A percentile compares a stretch with the other conserved stretches of the same genome.
Conservation (phyloP, 2,888 invertebrate genomes). For the Caenorhabditis auriculariae region DNA sequence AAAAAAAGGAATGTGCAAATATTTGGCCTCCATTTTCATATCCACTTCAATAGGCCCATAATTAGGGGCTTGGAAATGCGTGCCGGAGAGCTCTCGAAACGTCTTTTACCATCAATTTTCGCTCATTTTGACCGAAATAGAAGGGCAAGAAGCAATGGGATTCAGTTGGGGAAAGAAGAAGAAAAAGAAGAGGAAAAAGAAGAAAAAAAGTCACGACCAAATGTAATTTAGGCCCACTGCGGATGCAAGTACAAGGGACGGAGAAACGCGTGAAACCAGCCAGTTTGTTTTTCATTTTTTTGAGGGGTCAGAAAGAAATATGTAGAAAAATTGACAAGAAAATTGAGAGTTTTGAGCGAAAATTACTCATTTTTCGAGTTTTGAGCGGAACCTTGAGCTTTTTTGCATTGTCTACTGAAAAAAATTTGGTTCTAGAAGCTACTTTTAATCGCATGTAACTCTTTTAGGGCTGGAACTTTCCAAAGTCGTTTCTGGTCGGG, state of each 20-base stretch:
- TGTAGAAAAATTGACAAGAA: too few species aligned
- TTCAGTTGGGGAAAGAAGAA: not conserved
- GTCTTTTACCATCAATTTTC: not conserved
- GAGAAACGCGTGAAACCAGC: slow-evolving; percentile 39
- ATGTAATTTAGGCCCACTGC: slow-evolving; percentile 21
- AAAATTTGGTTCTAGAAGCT: too few species aligned
- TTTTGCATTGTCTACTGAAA: too few species aligned
- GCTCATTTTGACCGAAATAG: not conserved
- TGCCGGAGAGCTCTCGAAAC: not conserved
- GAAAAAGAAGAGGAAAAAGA: not conserved
- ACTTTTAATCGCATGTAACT: too few species aligned
- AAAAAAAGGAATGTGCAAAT: not conserved
- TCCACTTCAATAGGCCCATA: not conserved
- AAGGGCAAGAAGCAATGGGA: not conserved
- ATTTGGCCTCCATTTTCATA: not conserved
- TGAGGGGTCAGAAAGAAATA: too few species aligned
- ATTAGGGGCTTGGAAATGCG: not conserved
- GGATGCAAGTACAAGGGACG: slow-evolving; percentile 46
- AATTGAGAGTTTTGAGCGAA: too few species aligned
- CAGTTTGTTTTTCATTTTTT: slow-evolving; percentile 8
- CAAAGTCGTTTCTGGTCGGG: too few species aligned
- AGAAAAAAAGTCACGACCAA: not conserved
- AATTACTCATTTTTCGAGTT: too few species aligned
- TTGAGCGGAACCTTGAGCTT: too few species aligned
- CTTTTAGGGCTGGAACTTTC: too few species aligned